These are phyloP conservation scores for Otus sunia DNA, from an alignment of 2,113 vertebrate species.

Conservation along the genomic window DNA sequence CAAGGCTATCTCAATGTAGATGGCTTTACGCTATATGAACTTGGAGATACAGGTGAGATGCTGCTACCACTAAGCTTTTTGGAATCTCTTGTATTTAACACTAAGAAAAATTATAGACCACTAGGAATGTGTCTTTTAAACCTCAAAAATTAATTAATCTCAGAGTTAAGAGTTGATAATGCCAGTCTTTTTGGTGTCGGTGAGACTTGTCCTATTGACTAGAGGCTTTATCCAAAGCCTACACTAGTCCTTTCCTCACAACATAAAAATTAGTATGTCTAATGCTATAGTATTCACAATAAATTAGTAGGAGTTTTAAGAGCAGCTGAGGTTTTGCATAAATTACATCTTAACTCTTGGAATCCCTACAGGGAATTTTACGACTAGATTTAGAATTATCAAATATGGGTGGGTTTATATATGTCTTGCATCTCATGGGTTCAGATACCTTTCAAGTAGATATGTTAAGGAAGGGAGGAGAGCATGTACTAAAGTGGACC, in stretches of 20 bases:
- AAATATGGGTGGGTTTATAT: neutral
- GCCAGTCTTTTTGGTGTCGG: neutral
- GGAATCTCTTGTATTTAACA: neutral
- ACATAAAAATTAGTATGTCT: neutral
- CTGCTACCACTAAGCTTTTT: neutral
- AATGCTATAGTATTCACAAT: neutral
- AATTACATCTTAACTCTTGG: neutral
- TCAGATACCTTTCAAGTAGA: neutral
- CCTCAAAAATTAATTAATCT: neutral
- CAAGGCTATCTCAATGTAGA: constrained; percentile 91
- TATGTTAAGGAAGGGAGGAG: neutral
- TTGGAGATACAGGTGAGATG: constrained; percentile 91
- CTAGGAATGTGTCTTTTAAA: neutral
- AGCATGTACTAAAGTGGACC: neutral
- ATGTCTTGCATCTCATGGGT: neutral
- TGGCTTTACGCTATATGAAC: constrained; percentile 93
- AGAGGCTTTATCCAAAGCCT: neutral
- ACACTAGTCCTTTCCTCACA: neutral
- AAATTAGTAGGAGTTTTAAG: neutral
- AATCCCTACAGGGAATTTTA: neutral
- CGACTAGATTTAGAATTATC: neutral
- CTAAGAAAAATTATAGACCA: neutral
- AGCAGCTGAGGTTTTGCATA: neutral
- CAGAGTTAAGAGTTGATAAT: neutral
- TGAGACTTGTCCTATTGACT: neutral